Percentiles rank a stretch among this genome's conserved stretches.
These are phyloP conservation scores for Upupa epops DNA, from an alignment of 2,113 vertebrate genomes.

Conservation along the genomic window DNA sequence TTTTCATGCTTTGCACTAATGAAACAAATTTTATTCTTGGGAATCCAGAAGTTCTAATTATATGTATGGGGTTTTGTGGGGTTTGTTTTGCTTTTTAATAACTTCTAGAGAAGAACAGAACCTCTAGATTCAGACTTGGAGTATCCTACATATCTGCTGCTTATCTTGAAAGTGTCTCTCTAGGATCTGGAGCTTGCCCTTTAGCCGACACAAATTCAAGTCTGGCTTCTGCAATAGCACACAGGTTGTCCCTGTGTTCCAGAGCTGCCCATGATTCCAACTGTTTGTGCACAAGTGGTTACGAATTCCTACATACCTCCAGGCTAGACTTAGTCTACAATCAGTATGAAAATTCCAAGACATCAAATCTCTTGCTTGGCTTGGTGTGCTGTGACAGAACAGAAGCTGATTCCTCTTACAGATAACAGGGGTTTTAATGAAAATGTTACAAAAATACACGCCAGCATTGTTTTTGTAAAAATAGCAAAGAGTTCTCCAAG, in stretches of 20 bases:
- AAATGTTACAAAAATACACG: neutral
- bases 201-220: neutral
- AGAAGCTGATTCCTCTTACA: neutral
- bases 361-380: conserved; percentile 14
- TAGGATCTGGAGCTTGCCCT: neutral
- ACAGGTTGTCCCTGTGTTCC: neutral
- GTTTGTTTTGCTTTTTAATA: neutral
- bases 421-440: neutral
- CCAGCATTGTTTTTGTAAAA: neutral
- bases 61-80: neutral
- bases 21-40: neutral
- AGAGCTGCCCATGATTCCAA: neutral
- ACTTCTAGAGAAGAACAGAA: too few species aligned
- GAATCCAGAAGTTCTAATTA: neutral
- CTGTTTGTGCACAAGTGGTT: neutral
- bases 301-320: neutral
- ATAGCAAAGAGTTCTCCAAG: neutral
- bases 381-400: neutral
- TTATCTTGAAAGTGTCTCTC: neutral
- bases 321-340: neutral
- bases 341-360: neutral
- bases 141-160: neutral
- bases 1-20: neutral
- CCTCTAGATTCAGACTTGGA: neutral
- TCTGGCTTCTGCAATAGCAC: neutral